Conservation (phyloP, 2,113 vertebrate genomes). For the Actinemys pallida region DNA sequence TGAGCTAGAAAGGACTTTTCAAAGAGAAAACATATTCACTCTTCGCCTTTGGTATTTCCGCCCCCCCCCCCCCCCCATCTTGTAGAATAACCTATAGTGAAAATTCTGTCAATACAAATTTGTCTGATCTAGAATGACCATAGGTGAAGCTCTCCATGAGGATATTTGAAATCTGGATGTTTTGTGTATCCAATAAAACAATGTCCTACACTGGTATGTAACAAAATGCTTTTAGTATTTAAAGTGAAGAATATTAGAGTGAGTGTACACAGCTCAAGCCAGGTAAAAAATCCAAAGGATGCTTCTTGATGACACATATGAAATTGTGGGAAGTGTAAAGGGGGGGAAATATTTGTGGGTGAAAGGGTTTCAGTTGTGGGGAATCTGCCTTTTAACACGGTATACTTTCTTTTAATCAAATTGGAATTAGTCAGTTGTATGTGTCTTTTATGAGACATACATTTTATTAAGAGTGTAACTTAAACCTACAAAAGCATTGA, state of each 20-base stretch:
- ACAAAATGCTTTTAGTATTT: fast-evolving
- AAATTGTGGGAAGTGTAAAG: not conserved
- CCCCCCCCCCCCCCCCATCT: not conserved
- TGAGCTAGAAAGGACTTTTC: not conserved
- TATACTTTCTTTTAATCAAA: not conserved
- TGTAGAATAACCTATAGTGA: not conserved
- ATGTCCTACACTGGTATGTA: not conserved
- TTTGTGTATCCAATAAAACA: fast-evolving
- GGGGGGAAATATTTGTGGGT: not conserved
- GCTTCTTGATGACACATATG: not conserved
- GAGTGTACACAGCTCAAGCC: not conserved
- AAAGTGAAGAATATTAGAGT: not conserved
- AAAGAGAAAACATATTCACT: not conserved
- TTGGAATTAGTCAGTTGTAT: not conserved
- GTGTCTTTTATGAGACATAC: not conserved
- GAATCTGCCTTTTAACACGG: not conserved
- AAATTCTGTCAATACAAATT: not conserved
- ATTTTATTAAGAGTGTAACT: not conserved
- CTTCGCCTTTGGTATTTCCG: not conserved
- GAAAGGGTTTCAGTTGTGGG: not conserved
- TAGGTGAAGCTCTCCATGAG: not conserved
- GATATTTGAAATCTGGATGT: not conserved
- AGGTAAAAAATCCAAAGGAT: not conserved
- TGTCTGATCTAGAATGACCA: fast-evolving
- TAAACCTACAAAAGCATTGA: not conserved